Conservation (phyloP, 2,113 vertebrate genomes). For the Elgaria multicarinata region DNA sequence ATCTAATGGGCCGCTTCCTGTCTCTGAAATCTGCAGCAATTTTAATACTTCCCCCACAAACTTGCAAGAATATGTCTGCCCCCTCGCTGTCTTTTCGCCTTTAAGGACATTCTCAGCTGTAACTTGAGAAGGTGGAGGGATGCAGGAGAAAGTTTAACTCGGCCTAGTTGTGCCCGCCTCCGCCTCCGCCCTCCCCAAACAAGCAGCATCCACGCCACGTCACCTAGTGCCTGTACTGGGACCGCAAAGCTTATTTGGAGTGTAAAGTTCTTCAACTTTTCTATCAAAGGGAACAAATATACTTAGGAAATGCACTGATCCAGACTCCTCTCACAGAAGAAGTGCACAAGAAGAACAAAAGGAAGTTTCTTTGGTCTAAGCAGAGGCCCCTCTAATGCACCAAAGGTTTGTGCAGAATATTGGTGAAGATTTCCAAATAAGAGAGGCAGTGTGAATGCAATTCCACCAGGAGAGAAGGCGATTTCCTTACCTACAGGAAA, state of each 20-base stretch:
- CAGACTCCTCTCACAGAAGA: neutral
- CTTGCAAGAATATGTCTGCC: slow-evolving; percentile 16
- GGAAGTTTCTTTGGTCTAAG: neutral
- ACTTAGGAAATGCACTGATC: neutral
- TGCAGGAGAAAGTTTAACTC: slow-evolving; percentile 46
- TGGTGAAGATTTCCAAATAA: neutral
- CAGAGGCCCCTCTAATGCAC: neutral
- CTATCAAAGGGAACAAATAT: neutral
- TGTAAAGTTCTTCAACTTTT: slow-evolving; percentile 4
- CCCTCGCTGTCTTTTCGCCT: slow-evolving; percentile 49
- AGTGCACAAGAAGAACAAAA: neutral
- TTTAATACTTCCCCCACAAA: neutral
- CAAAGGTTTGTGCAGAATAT: neutral
- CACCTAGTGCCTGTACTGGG: slow-evolving; percentile 51
- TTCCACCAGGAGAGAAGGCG: neutral
- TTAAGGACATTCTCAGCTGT: slow-evolving; percentile 56
- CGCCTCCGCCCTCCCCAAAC: slow-evolving; percentile 62
- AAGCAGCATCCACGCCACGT: slow-evolving; percentile 72
- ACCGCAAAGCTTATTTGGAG: slow-evolving; percentile 23
- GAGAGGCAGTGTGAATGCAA: slow-evolving; percentile 16
- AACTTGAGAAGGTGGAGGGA: slow-evolving; percentile 68
- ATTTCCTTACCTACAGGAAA: neutral
- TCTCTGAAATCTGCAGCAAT: neutral
- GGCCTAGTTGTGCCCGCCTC: slow-evolving; percentile 59
- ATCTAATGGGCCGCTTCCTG: neutral